Evolutionary conservation across 2,113 vertebrate genomes (phyloP).

Genomic region (Sciurus niger): DNA sequence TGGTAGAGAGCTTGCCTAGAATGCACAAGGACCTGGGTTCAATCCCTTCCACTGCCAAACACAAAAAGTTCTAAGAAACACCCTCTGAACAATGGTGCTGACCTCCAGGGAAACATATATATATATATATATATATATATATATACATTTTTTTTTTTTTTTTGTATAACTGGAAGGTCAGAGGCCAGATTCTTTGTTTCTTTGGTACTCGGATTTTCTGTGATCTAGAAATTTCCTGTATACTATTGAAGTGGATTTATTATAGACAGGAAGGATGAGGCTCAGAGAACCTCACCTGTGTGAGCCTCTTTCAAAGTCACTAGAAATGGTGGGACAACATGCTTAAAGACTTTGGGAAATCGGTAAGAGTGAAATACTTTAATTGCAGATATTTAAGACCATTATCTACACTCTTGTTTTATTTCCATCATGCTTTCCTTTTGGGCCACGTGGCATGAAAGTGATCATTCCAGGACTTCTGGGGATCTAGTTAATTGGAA

Average conservation of each 20-base stretch:
- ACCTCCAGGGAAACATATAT: background rate
- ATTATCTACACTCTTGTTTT: background rate
- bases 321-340: background rate
- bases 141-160: background rate
- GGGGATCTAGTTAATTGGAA: background rate
- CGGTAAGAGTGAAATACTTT: background rate
- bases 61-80: background rate
- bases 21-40: no score
- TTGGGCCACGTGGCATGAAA: background rate
- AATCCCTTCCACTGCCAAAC: no score
- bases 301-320: background rate
- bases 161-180: background rate
- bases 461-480: background rate
- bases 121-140: no score
- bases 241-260: background rate
- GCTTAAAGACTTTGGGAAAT: background rate
- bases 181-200: conserved; percentile 12
- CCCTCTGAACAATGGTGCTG: background rate
- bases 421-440: background rate
- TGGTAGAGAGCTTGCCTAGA: no score
- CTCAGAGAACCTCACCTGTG: background rate
- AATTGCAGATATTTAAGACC: background rate
- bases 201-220: background rate
- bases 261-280: background rate
- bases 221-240: background rate